Base-by-base conservation (phyloP, 2,888 invertebrate species). In the Zygaena filipendulae region DNA sequence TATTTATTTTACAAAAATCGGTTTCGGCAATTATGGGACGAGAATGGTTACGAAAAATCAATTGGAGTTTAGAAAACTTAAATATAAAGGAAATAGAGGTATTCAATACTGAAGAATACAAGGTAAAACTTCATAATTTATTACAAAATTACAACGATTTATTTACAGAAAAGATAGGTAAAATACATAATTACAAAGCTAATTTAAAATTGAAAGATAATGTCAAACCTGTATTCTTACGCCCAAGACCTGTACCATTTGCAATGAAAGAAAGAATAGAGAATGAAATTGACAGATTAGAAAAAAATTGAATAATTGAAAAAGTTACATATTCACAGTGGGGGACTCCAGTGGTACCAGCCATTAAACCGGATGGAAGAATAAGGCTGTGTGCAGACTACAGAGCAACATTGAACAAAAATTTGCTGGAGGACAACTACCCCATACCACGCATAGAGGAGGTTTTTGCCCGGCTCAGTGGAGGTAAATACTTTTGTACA, bases 341-440 rank as follows among this genome's bases (percentile, higher is more conserved):
- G 31, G 31, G 25, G 2, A 27, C 31, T 3, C 31, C 31, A 10
- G 13, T 31, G 8, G 31, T 31, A 9, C 13, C 23, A 3, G 27
- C 11, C 4, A 3, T 5, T 3, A 31, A 35, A 18, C 7, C 25
- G 2, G 26, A 29, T 7, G 33, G 30, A 1, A 24, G 16, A 2
- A 12, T 33, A 13, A 5, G 33, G 4, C 2, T 33, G 8, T 33
- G 30, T 13, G 33, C 33, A 2, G 33, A 33, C 13, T 33, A 27
- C 21, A 33, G 29, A 16, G 22, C 22, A n/a, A 30, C 30, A 3
- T 10, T 30, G 4, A 30, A 30, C 22, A n/a, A n/a, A n/a, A n/a
- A n/a, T n/a, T 27, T 27, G 9, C 5, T 13, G 14, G 21, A 26
- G n/a, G 30, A 26, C 19, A 31, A 21, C 12, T 30, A 13, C 11